These are phyloP conservation scores for Sphaeridia pumilis DNA, from an alignment of 2,888 invertebrate species.

Conservation along the genomic window DNA sequence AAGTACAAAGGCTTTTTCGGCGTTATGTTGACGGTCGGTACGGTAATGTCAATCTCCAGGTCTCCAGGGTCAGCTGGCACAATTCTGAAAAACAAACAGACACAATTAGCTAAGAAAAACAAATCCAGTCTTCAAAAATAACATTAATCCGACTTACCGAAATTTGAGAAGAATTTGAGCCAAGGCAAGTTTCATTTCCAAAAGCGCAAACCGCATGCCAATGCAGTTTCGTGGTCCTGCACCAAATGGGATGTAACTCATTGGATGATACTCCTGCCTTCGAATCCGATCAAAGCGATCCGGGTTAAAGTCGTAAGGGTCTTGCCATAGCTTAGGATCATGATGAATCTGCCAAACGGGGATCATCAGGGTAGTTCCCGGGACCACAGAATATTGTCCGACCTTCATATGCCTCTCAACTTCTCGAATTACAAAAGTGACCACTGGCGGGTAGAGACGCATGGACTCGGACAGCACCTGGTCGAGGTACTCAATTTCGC, in stretches of 20 bases:
- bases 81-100: slow-evolving; percentile 21
- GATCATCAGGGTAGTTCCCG: slow-evolving; percentile 23
- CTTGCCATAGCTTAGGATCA: slow-evolving; percentile 31
- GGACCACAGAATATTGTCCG: slow-evolving; percentile 26
- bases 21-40: slow-evolving; percentile 31
- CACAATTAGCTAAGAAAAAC: neutral
- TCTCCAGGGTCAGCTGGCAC: slow-evolving; percentile 18
- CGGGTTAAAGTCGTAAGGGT: slow-evolving; percentile 32
- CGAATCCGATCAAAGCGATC: slow-evolving; percentile 32
- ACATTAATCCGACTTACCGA: slow-evolving; percentile 17
- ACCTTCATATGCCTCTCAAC: slow-evolving; percentile 21
- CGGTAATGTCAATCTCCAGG: slow-evolving; percentile 20
- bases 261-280: slow-evolving; percentile 19
- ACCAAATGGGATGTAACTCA: slow-evolving; percentile 3
- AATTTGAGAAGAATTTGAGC: slow-evolving; percentile 33
- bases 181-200: slow-evolving; percentile 35
- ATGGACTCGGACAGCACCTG: slow-evolving; percentile 42
- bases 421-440: slow-evolving; percentile 33
- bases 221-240: slow-evolving; percentile 31
- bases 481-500: slow-evolving; percentile 40
- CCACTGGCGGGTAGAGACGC: slow-evolving; percentile 40
- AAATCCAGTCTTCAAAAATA: neutral
- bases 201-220: slow-evolving; percentile 36
- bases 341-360: slow-evolving; percentile 36
- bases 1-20: slow-evolving; percentile 27